Percentiles rank a stretch among this genome's conserved stretches.
Conservation (phyloP, 2,888 invertebrate genomes). For the Thereva nobilitata region DNA sequence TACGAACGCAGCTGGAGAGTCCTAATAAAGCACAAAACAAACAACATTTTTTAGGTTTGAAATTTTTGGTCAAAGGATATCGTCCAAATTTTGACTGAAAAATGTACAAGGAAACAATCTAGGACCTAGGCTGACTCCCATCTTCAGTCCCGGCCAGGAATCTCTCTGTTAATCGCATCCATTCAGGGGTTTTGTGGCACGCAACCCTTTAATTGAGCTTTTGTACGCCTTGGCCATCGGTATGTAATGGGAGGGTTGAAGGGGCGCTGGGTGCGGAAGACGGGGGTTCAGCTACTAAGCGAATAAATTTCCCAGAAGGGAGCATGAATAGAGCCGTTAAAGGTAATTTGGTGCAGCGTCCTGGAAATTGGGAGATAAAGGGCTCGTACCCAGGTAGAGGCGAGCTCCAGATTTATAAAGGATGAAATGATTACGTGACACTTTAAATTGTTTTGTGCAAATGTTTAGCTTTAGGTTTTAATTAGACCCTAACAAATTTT, state of each 20-base stretch:
- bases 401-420: conserved; percentile 38
- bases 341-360: conserved; percentile 48
- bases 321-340: conserved; percentile 44
- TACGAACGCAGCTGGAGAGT: too few relatives aligned
- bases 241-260: conserved; percentile 42
- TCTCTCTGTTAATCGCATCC: conserved; percentile 42
- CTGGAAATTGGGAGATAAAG: conserved; percentile 48
- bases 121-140: conserved; percentile 19
- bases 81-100: too few relatives aligned
- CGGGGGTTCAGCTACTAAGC: conserved; percentile 43
- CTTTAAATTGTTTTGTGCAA: conserved; percentile 41
- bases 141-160: conserved; percentile 38
- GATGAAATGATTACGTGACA: conserved; percentile 42
- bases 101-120: too few relatives aligned
- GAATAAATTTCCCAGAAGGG: conserved; percentile 40
- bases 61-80: too few relatives aligned
- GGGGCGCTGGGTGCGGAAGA: conserved; percentile 42
- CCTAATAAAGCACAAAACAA: too few relatives aligned
- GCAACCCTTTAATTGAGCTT: conserved; percentile 47
- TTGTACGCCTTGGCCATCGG: conserved; percentile 42
- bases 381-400: conserved; percentile 39
- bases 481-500: conserved; percentile 30
- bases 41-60: too few relatives aligned
- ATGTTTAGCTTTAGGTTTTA: conserved; percentile 34
- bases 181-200: conserved; percentile 44